These are phyloP conservation scores for Belgica antarctica DNA, from an alignment of 2,888 invertebrate genomes.

Conservation along the genomic window DNA sequence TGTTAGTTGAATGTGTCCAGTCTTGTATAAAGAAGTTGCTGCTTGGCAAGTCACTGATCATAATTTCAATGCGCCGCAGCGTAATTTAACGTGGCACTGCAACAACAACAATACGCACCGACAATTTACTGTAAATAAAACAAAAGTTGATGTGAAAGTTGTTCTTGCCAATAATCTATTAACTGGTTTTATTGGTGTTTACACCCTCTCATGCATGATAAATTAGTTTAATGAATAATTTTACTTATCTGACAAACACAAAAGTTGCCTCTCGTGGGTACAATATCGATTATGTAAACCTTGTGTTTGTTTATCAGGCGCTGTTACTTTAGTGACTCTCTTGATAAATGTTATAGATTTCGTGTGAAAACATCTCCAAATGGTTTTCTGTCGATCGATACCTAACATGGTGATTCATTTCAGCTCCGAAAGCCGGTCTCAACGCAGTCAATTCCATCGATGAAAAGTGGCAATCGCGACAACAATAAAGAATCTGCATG, in stretches of 20 bases:
- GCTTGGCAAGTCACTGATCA: too few relatives aligned
- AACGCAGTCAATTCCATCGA: constrained; percentile 93
- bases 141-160: too few relatives aligned
- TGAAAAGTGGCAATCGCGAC: constrained; percentile 65
- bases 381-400: neutral
- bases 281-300: neutral
- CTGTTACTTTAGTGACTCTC: neutral
- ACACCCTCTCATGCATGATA: constrained; percentile 7
- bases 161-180: neutral
- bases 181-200: constrained; percentile 11
- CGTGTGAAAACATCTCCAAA: neutral
- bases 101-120: too few relatives aligned
- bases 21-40: too few relatives aligned
- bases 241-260: neutral
- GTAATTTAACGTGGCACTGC: too few relatives aligned
- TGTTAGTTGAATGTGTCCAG: too few relatives aligned
- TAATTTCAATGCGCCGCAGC: too few relatives aligned
- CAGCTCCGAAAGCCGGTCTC: constrained; percentile 97
- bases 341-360: neutral
- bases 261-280: neutral
- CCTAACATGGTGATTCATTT: constrained; percentile 53
- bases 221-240: constrained; percentile 22
- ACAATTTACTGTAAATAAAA: too few relatives aligned
- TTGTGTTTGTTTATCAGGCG: neutral
- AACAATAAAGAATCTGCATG: constrained; percentile 61